A percentile compares a stretch with the other conserved stretches of the same genome.
Conservation (phyloP, 2,113 vertebrate genomes). For the Polypterus senegalus region DNA sequence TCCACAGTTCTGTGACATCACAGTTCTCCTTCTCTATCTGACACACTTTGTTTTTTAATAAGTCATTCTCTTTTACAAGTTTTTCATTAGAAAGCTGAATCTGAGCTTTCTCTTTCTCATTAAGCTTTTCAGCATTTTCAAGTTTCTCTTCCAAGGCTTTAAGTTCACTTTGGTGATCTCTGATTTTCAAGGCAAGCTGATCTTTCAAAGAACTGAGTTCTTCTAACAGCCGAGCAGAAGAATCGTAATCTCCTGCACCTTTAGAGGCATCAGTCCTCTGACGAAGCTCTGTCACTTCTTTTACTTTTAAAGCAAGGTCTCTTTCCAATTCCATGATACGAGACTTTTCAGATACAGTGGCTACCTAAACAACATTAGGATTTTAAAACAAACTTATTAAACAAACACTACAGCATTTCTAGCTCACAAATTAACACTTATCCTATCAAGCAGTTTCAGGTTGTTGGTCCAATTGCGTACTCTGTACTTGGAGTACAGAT, state of each 20-base stretch:
- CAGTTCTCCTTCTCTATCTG: slow-evolving; percentile 72
- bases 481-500: no score
- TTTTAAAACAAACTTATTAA: not conserved
- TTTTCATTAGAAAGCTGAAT: slow-evolving; percentile 53
- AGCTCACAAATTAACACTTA: no score
- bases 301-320: slow-evolving; percentile 63
- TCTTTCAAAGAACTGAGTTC: slow-evolving; percentile 73
- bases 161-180: slow-evolving; percentile 55
- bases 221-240: slow-evolving; percentile 63
- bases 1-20: slow-evolving; percentile 63
- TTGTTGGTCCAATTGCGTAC: no score
- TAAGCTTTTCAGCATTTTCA: slow-evolving; percentile 49
- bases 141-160: slow-evolving; percentile 51
- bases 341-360: slow-evolving; percentile 90
- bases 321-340: slow-evolving; percentile 91
- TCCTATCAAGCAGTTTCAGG: no score
- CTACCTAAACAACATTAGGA: slow-evolving; percentile 58
- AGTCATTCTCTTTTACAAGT: slow-evolving; percentile 71
- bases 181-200: slow-evolving; percentile 50
- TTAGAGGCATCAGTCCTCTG: slow-evolving; percentile 61
- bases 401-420: no score
- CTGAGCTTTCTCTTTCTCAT: slow-evolving; percentile 52
- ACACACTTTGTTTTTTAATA: slow-evolving; percentile 60
- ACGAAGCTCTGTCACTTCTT: slow-evolving; percentile 74
- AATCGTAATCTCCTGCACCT: slow-evolving; percentile 50